Conservation (phyloP, 2,888 invertebrate genomes). For the Platycnemis pennipes region DNA sequence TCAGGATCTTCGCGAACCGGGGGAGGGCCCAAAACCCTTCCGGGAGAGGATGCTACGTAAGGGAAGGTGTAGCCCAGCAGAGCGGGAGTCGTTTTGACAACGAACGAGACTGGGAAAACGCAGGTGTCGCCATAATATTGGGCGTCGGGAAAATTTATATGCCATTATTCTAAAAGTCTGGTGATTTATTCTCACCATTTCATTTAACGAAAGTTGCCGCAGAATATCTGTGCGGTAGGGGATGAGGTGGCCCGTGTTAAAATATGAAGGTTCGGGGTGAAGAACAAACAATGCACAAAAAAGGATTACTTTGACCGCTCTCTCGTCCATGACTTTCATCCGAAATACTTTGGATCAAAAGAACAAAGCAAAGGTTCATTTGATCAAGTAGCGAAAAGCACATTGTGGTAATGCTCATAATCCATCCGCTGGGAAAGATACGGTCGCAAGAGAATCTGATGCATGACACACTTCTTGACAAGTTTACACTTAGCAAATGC, state of each 20-base stretch:
- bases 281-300: neutral
- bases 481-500: too few species aligned
- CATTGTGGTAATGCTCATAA: too few species aligned
- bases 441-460: too few species aligned
- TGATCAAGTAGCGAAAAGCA: too few species aligned
- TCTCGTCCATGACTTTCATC: neutral
- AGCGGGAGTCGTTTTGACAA: neutral
- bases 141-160: neutral
- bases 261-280: neutral
- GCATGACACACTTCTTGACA: too few species aligned
- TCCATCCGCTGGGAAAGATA: too few species aligned
- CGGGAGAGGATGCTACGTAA: neutral
- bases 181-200: neutral
- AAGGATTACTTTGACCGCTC: neutral
- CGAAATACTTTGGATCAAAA: neutral
- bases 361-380: too few species aligned
- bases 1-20: neutral
- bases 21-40: neutral
- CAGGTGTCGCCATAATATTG: neutral
- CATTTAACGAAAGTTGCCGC: neutral
- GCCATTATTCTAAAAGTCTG: neutral
- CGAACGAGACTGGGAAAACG: neutral
- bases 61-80: neutral
- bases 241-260: neutral
- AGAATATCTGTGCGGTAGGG: neutral